phyloP scores from a whole-genome alignment of 1,140 invertebrate genomes.

The Lanistes nyassanus region DNA sequence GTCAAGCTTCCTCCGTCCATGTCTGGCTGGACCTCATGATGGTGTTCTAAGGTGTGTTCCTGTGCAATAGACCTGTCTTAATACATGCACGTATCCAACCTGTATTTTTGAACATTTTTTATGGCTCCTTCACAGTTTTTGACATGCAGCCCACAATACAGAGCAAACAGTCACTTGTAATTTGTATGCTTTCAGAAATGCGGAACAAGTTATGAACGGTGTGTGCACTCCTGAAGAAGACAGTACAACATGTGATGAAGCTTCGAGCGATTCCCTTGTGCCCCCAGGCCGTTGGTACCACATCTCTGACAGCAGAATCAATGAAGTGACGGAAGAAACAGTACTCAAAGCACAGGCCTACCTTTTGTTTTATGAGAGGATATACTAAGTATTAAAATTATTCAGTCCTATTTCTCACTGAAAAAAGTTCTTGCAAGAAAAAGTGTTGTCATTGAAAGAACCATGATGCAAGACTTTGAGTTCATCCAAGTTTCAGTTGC shows the following conservation, averaged over 20 bases:
- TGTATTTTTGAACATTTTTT: neutral
- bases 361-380: slow-evolving; percentile 91
- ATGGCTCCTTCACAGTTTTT: neutral
- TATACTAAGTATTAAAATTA: slow-evolving; percentile 38
- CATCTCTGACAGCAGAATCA: slow-evolving; percentile 88
- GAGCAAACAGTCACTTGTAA: too few species aligned
- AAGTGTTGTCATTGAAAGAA: too few species aligned
- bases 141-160: too few species aligned
- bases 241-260: neutral
- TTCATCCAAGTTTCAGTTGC: too few species aligned
- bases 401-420: too few species aligned
- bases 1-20: slow-evolving; percentile 57
- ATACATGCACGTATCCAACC: too few species aligned
- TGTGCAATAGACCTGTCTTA: slow-evolving; percentile 1
- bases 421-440: too few species aligned
- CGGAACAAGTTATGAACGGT: slow-evolving; percentile 21
- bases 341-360: slow-evolving; percentile 94
- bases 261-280: slow-evolving; percentile 61
- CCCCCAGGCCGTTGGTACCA: slow-evolving; percentile 87
- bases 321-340: slow-evolving; percentile 80
- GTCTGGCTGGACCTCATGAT: slow-evolving; percentile 49
- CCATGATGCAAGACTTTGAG: too few species aligned
- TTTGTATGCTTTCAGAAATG: slow-evolving; percentile 18
- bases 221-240: neutral
- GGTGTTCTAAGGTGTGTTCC: slow-evolving; percentile 43